Evolutionary conservation across 2,888 invertebrate genomes (phyloP).

Genomic region (Lymantria dispar): DNA sequence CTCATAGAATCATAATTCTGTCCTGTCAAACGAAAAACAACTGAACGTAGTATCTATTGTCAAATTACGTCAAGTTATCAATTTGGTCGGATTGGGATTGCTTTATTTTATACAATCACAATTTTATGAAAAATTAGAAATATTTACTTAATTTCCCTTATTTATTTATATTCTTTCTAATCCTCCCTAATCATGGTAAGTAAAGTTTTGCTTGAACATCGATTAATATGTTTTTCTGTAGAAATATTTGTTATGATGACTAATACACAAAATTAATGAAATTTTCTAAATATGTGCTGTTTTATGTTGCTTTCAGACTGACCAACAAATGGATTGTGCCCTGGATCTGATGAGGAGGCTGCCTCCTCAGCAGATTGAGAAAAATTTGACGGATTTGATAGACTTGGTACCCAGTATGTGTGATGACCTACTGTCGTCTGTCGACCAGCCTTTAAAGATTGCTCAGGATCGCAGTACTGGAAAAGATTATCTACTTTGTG

Average conservation of each 20-base stretch:
- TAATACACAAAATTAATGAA: conserved; percentile 58
- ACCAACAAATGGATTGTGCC: conserved; percentile 99
- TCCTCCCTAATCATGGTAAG: conserved; percentile 50
- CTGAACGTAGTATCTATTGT: conserved; percentile 18
- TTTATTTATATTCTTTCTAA: conserved; percentile 24
- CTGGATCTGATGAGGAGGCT: conserved; percentile 99
- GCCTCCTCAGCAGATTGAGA: conserved; percentile 99
- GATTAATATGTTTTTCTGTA: conserved; percentile 10
- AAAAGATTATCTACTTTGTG: conserved; percentile 98
- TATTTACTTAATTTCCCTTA: conserved; percentile 21
- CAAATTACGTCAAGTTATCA: conserved; percentile 46
- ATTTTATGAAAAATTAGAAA: conserved; percentile 20
- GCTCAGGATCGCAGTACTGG: conserved; percentile 97
- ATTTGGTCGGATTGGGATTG: conserved; percentile 39
- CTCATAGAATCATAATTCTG: too few relatives aligned
- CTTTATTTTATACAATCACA: conserved; percentile 23
- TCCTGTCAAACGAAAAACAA: too few relatives aligned
- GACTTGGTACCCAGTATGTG: conserved; percentile 97
- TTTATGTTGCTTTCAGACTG: conserved; percentile 85
- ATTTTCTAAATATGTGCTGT: conserved; percentile 34
- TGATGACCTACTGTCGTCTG: conserved; percentile 97
- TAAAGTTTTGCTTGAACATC: not conserved
- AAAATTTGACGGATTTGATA: conserved; percentile 98
- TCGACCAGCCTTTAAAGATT: conserved; percentile 99
- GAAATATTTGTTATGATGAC: conserved; percentile 71